These are phyloP conservation scores for Botrylloides violaceus DNA, from an alignment of 23 tunicate genomes.

Conservation along the genomic window DNA sequence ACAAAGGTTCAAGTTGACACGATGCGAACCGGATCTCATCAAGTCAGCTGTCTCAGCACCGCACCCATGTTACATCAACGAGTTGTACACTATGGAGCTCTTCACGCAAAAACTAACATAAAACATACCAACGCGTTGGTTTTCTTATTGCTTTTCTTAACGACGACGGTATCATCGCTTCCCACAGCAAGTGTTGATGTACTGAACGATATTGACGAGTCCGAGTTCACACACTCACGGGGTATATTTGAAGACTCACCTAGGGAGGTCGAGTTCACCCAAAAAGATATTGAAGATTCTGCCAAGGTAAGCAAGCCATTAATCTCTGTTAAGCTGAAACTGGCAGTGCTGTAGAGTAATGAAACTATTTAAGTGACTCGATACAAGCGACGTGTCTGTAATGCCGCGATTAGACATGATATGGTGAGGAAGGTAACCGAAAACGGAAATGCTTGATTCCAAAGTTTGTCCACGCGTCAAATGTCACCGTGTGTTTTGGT, in stretches of 20 bases:
- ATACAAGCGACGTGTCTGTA: not conserved
- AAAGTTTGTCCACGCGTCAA: too few relatives aligned
- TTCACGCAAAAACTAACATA: too few relatives aligned
- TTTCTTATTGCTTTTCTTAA: not conserved
- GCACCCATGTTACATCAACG: too few relatives aligned
- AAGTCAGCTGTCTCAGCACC: too few relatives aligned
- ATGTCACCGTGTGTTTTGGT: too few relatives aligned
- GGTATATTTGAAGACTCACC: not conserved
- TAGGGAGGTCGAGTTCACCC: not conserved
- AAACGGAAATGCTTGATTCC: too few relatives aligned
- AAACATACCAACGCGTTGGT: too few relatives aligned
- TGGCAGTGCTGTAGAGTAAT: not conserved
- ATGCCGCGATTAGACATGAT: not conserved
- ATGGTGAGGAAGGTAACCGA: not conserved
- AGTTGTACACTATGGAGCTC: too few relatives aligned
- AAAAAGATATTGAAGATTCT: not conserved
- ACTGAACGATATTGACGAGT: not conserved
- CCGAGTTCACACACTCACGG: not conserved
- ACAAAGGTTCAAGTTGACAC: not conserved
- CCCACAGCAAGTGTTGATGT: not conserved
- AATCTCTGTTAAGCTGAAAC: too few relatives aligned
- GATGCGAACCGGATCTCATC: too few relatives aligned
- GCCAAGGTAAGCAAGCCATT: not conserved
- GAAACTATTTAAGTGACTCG: not conserved
- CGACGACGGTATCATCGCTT: not conserved